These are phyloP conservation scores for Pogonognathellus flavescens DNA, from an alignment of 1,140 invertebrate species.

Conservation along the genomic window DNA sequence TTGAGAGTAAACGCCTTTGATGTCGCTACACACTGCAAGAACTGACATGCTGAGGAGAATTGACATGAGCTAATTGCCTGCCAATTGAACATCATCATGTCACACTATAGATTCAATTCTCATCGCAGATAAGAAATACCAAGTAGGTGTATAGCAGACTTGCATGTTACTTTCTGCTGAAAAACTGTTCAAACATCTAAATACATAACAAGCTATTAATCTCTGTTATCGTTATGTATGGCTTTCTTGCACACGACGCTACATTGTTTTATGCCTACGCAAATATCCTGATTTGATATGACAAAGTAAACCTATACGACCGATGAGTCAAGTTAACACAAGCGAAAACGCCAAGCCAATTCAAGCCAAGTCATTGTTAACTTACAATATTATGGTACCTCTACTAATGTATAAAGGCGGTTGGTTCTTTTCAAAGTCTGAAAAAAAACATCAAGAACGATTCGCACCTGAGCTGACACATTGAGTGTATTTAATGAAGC, in stretches of 20 bases:
- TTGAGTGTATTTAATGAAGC: constrained; percentile 34
- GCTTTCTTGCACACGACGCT: constrained; percentile 34
- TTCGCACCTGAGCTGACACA: constrained; percentile 37
- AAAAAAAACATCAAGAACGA: not conserved
- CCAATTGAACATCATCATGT: constrained; percentile 18
- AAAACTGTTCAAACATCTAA: not conserved
- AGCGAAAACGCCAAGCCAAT: not conserved
- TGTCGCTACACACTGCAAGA: not conserved
- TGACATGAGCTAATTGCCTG: constrained; percentile 46
- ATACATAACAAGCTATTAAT: not conserved
- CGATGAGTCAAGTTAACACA: not conserved
- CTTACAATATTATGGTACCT: not conserved
- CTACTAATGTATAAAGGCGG: not conserved
- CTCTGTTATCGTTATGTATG: not conserved
- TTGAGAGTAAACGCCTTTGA: not conserved
- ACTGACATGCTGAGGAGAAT: constrained; percentile 7
- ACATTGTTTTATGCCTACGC: constrained; percentile 43
- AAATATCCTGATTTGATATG: constrained; percentile 45
- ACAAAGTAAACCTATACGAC: constrained; percentile 38
- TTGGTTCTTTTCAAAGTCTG: not conserved
- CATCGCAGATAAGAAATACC: not conserved
- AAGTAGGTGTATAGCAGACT: constrained; percentile 1
- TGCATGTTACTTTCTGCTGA: not conserved
- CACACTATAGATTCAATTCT: not conserved
- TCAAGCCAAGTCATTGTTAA: not conserved